Evolutionary conservation across 2,113 vertebrate genomes (phyloP).

Genomic region (zebrafish (Danio rerio)): DNA sequence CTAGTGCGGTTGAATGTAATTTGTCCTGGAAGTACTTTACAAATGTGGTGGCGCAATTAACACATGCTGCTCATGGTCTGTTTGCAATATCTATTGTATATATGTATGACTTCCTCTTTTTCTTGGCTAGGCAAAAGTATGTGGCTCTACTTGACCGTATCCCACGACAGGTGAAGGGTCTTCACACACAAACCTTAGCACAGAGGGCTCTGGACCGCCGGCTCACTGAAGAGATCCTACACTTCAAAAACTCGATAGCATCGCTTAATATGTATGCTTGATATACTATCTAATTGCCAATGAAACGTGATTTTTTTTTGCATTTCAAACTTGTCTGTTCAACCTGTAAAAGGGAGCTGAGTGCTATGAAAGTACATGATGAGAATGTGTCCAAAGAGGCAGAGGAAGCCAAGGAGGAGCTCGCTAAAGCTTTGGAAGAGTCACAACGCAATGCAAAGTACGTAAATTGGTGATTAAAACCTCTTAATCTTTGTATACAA

Average conservation of each 20-base stretch:
- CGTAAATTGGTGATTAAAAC: constrained; percentile 59
- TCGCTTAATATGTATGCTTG: constrained; percentile 76
- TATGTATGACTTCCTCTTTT: constrained; percentile 25
- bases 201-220: constrained; percentile 80
- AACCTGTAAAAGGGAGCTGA: constrained; percentile 76
- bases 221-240: constrained; percentile 81
- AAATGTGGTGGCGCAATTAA: too few relatives aligned
- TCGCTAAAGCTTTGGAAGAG: constrained; percentile 75
- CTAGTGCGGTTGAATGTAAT: too few relatives aligned
- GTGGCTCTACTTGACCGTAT: constrained; percentile 81
- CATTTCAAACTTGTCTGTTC: background rate
- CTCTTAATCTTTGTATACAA: too few relatives aligned
- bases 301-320: background rate
- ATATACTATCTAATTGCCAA: background rate
- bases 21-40: too few relatives aligned
- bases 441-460: constrained; percentile 80
- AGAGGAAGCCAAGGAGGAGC: constrained; percentile 72
- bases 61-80: too few relatives aligned
- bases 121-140: constrained; percentile 80
- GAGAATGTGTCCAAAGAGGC: constrained; percentile 76
- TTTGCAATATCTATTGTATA: too few relatives aligned
- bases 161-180: constrained; percentile 78
- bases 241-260: constrained; percentile 80
- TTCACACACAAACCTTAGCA: constrained; percentile 83
- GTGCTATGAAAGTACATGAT: constrained; percentile 76